Conservation (phyloP, 2,113 vertebrate species). For the Oryzias woworae region DNA sequence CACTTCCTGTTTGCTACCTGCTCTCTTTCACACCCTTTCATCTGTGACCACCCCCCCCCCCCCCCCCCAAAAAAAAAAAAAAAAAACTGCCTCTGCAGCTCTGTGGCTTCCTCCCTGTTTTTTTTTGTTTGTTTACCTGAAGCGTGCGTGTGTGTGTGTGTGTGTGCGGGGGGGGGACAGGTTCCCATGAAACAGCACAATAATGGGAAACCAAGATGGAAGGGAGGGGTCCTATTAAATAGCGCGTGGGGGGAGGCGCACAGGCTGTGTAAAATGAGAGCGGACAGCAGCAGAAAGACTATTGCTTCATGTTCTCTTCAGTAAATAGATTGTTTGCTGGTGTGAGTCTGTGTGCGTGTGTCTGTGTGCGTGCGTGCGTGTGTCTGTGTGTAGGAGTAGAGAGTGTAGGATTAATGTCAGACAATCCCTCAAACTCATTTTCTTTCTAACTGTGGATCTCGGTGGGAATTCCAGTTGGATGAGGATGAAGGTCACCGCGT, state of each 20-base stretch:
- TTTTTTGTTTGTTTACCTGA: constrained; percentile 68
- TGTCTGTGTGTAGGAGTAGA: constrained; percentile 55
- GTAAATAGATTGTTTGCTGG: constrained; percentile 63
- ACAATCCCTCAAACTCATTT: constrained; percentile 77
- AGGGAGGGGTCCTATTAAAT: constrained; percentile 69
- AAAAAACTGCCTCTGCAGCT: constrained; percentile 1
- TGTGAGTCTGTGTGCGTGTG: constrained; percentile 59
- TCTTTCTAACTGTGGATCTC: constrained; percentile 67
- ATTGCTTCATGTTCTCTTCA: constrained; percentile 59
- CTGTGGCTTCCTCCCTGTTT: constrained; percentile 49
- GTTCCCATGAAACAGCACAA: constrained; percentile 61
- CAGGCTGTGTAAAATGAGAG: constrained; percentile 57
- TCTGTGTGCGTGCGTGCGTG: constrained; percentile 56
- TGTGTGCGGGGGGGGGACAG: constrained; percentile 49
- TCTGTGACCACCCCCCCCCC: background rate
- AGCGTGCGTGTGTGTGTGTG: constrained; percentile 42
- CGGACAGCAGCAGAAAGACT: constrained; percentile 53
- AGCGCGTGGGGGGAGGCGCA: constrained; percentile 44
- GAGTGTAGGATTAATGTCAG: constrained; percentile 72
- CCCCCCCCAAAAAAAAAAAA: background rate
- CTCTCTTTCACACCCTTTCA: constrained; percentile 30
- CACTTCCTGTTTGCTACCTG: constrained; percentile 4
- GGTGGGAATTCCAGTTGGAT: constrained; percentile 70
- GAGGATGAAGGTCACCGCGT: constrained; percentile 45
- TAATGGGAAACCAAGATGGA: constrained; percentile 74